Evolutionary conservation across 2,888 invertebrate genomes (phyloP).

Genomic region (Polymixis flavicincta): DNA sequence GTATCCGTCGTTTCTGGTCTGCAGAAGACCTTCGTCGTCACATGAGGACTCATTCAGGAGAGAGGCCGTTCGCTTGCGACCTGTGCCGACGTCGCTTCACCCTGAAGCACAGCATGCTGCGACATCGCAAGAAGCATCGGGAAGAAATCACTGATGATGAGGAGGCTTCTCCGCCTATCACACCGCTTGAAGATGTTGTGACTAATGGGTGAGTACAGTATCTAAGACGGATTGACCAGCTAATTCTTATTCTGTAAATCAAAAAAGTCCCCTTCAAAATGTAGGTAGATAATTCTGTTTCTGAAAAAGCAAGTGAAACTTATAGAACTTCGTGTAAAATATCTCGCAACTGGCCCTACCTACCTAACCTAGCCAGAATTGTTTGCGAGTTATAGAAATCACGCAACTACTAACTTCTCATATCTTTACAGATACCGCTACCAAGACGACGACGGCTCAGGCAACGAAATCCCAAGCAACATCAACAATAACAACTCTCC

Average conservation of each 20-base stretch:
- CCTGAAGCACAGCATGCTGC: constrained; percentile 98
- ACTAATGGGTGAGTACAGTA: constrained; percentile 81
- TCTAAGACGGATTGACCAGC: background rate
- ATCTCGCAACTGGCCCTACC: background rate
- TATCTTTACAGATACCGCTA: constrained; percentile 80
- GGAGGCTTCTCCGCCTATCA: constrained; percentile 86
- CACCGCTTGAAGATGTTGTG: constrained; percentile 82
- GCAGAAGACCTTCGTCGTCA: constrained; percentile 98
- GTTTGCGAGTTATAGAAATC: background rate
- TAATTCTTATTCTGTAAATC: background rate
- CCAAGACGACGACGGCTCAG: constrained; percentile 87
- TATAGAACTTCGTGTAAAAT: background rate
- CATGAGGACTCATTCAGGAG: constrained; percentile 98
- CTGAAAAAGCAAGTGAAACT: background rate
- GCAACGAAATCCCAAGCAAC: constrained; percentile 87
- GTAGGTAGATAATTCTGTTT: background rate
- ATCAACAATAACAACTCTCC: constrained; percentile 90
- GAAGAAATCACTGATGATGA: constrained; percentile 91
- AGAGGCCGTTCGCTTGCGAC: constrained; percentile 97
- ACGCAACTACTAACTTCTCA: constrained; percentile 18
- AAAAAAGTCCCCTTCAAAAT: background rate
- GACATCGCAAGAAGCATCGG: constrained; percentile 96
- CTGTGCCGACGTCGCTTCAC: constrained; percentile 97
- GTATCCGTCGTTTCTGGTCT: constrained; percentile 98
- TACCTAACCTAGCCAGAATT: background rate